A percentile compares a stretch with the other conserved stretches of the same genome.
These are phyloP conservation scores for Drosophila novamexicana DNA, from an alignment of 1,140 invertebrate species.

Conservation along the genomic window DNA sequence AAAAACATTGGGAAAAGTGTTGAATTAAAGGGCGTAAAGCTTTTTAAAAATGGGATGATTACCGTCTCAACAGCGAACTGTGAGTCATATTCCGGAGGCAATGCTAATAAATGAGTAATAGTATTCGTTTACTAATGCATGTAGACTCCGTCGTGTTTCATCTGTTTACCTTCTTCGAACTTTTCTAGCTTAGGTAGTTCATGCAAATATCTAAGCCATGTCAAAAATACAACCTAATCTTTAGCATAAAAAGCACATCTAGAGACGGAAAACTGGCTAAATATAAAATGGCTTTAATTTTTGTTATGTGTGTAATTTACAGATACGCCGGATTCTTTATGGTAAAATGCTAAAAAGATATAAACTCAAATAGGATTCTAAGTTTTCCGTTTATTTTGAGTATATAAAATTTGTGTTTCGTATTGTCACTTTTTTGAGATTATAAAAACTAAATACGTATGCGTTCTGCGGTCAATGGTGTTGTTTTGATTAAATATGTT, in stretches of 20 bases:
- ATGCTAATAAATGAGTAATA: not conserved
- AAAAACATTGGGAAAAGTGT: not conserved
- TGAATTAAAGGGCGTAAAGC: too few species aligned
- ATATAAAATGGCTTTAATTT: not conserved
- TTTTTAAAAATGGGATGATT: not conserved
- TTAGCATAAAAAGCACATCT: too few species aligned
- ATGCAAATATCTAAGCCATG: constrained; percentile 57
- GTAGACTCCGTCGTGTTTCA: constrained; percentile 3
- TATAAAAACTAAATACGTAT: constrained; percentile 31
- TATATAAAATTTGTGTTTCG: too few species aligned
- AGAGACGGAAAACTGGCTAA: too few species aligned
- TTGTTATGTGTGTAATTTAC: not conserved
- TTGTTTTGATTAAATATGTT: constrained; percentile 37
- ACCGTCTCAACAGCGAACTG: not conserved
- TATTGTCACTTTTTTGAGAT: constrained; percentile 28
- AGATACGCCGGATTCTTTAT: constrained; percentile 3
- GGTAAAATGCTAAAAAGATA: too few species aligned
- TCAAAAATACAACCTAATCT: constrained; percentile 10
- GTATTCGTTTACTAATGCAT: constrained; percentile 23
- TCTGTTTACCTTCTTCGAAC: constrained; percentile 41
- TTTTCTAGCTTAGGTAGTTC: constrained; percentile 54
- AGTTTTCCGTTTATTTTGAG: too few species aligned
- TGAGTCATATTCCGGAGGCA: constrained; percentile 38
- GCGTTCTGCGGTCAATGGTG: not conserved
- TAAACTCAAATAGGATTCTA: too few species aligned